Evolutionary conservation across 2,888 invertebrate species (phyloP), one percentile per base, ranked within the genome.

Genomic region (Lycophotia porphyrea): DNA sequence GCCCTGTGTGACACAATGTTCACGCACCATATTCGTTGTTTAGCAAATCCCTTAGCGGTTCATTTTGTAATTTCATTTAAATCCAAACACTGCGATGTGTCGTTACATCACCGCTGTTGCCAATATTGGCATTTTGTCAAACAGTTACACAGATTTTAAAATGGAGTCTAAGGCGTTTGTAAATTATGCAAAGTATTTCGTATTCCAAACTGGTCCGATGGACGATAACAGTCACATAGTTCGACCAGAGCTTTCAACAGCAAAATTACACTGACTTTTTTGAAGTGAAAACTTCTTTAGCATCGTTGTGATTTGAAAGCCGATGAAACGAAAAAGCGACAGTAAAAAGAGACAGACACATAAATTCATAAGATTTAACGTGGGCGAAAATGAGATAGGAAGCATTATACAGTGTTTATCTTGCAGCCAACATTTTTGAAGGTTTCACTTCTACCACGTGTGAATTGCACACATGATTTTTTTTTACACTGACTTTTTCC

Each of bases 31-130:
- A 93, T 92, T 88, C 84, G 87, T 90, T 85, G 90, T 92, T 94
- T 93, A 90, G 92, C 92, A 93, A 93, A 93, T 91, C 91, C 92
- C 91, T 84, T 90, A 83, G 91, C 86, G 87, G 89, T 86, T 89
- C 87, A 91, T 95, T 95, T 93, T 92, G 94, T 92, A 95, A 94
- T 92, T 92, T 90, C 84, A 94, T 95, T 93, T 92, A 93, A 93
- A 94, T 94, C 94, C 93, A 94, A 91, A 90, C 89, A 86, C 87
- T 89, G 88, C 90, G 82, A 91, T 88, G 87, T 71, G 87, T 91
- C 92, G 90, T 92, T 88, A 89, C 92, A 52, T 63, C 78, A 93
- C 87, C 84, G 87, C 72, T 74, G 80, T 89, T 88, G 80, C 88
- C 87, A 88, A 89, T 89, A 90, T 93, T 92, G 88, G 89, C 88